phyloP scores from a whole-genome alignment of 2,888 invertebrate genomes.

The Nemotelus nigrinus region DNA sequence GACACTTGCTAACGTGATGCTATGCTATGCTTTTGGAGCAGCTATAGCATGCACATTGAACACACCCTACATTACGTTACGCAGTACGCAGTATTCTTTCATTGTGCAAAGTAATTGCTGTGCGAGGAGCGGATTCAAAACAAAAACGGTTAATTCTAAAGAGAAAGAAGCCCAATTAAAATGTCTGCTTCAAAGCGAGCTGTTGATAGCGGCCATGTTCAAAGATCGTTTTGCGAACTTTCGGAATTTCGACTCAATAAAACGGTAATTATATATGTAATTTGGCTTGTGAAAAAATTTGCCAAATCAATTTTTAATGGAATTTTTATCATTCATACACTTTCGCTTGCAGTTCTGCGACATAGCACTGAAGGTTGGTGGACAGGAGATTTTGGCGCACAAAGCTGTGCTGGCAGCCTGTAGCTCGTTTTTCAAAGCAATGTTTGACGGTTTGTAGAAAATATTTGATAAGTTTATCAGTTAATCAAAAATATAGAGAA shows the following conservation, averaged over 20 bases:
- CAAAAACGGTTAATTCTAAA: too few species aligned
- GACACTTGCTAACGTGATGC: too few species aligned
- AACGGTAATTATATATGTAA: background rate
- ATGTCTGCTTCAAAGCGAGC: background rate
- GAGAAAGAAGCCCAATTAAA: background rate
- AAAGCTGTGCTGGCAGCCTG: slow-evolving; percentile 19
- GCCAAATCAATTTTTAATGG: too few species aligned
- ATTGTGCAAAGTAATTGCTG: too few species aligned
- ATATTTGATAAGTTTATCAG: background rate
- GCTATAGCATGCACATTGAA: too few species aligned
- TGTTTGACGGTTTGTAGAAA: slow-evolving; percentile 8
- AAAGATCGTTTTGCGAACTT: background rate
- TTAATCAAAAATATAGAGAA: too few species aligned
- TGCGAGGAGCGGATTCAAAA: too few species aligned
- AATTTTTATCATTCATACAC: too few species aligned
- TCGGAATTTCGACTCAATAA: slow-evolving; percentile 8
- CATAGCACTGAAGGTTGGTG: background rate
- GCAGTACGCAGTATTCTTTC: too few species aligned
- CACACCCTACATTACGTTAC: too few species aligned
- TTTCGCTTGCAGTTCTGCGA: slow-evolving; percentile 11
- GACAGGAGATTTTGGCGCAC: slow-evolving; percentile 4
- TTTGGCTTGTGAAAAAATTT: too few species aligned
- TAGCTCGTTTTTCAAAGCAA: slow-evolving; percentile 20
- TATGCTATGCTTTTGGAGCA: too few species aligned
- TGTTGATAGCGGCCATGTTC: slow-evolving; percentile 3